Evolutionary conservation across 2,797 vertebrate species (phyloP).

Genomic region (Gastrophryne carolinensis): DNA sequence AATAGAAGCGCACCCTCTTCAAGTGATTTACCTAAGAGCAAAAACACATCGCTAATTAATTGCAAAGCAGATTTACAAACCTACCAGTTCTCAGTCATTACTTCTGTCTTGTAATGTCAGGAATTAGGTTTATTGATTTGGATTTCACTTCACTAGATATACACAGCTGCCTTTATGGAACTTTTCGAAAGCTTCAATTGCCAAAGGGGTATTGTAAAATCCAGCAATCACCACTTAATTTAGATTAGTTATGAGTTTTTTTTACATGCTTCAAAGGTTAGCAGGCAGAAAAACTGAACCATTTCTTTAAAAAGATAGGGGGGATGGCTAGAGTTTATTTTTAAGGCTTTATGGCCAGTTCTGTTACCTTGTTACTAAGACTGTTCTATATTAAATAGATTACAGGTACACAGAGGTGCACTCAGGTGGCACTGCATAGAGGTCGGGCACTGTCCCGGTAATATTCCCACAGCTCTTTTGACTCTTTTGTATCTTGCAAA

Average conservation of each 20-base stretch:
- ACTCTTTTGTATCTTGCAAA: too few species aligned
- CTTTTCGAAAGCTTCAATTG: constrained; percentile 35
- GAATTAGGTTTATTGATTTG: constrained; percentile 51
- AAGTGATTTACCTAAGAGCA: constrained; percentile 8
- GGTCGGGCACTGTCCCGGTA: too few species aligned
- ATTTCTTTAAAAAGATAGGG: not conserved
- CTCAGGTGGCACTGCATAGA: too few species aligned
- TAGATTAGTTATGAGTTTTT: constrained; percentile 38
- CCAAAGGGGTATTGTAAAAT: constrained; percentile 30
- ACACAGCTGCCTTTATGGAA: constrained; percentile 31
- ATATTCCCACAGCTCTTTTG: too few species aligned
- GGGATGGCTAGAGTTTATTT: not conserved
- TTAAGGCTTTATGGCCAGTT: not conserved
- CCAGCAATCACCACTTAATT: constrained; percentile 27
- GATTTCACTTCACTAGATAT: constrained; percentile 24
- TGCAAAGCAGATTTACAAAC: constrained; percentile 27
- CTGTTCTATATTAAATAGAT: too few species aligned
- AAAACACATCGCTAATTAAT: constrained; percentile 37
- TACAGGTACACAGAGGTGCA: too few species aligned
- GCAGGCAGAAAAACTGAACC: not conserved
- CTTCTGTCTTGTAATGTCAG: constrained; percentile 43
- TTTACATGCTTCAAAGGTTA: constrained; percentile 10
- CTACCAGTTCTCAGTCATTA: constrained; percentile 43
- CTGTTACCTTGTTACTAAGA: too few species aligned
- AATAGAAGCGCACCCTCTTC: not conserved